Evolutionary conservation across 1,140 invertebrate species (phyloP).

Genomic region (Luehdorfia chinensis): DNA sequence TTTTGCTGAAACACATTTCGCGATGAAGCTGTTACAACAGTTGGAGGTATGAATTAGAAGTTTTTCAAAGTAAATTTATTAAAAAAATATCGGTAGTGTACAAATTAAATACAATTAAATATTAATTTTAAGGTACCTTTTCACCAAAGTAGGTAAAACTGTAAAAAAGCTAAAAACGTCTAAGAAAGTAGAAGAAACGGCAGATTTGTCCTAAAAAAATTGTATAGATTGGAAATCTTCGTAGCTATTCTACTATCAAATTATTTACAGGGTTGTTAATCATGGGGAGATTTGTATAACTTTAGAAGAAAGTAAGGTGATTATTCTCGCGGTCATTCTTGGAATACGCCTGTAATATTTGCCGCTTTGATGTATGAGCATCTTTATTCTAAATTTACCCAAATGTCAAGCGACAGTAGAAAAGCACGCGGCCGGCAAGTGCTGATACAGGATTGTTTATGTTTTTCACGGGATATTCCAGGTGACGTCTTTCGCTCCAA

Average conservation of each 20-base stretch:
- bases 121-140: background rate
- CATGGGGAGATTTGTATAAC: background rate
- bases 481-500: conserved; percentile 6
- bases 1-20: background rate
- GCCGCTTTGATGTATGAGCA: background rate
- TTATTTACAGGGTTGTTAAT: background rate
- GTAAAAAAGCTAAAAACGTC: too few species aligned
- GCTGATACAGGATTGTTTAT: conserved; percentile 4
- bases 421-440: conserved; percentile 8
- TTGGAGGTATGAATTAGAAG: background rate
- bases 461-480: conserved; percentile 18
- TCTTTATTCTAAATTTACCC: background rate
- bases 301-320: background rate
- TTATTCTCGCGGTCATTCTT: too few species aligned
- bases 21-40: background rate
- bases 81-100: background rate
- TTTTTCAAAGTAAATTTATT: background rate
- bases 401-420: background rate
- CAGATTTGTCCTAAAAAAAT: background rate
- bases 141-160: background rate
- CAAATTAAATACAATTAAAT: background rate
- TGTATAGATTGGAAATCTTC: background rate
- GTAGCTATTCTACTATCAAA: background rate
- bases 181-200: background rate
- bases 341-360: too few species aligned